phyloP scores from a whole-genome alignment of 2,888 invertebrate species.

The Tiliacea aurago region DNA sequence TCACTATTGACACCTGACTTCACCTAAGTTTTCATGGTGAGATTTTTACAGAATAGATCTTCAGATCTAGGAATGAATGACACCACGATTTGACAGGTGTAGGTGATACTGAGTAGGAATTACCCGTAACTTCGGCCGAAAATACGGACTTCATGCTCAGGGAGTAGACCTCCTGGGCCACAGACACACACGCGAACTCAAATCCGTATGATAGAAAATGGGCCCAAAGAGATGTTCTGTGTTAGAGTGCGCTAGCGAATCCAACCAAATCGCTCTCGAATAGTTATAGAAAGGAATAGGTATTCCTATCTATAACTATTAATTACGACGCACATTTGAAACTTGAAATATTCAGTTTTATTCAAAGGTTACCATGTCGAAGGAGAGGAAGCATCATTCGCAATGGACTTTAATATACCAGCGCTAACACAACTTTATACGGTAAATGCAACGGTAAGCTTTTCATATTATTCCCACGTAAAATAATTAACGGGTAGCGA shows the following conservation, averaged over 20 bases:
- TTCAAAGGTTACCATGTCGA: constrained; percentile 29
- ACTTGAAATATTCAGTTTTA: not conserved
- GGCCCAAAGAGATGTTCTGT: not conserved
- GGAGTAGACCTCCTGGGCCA: no score
- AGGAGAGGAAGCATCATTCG: constrained; percentile 24
- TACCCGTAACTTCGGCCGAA: no score
- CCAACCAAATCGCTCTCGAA: not conserved
- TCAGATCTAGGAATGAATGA: no score
- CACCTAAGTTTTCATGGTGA: no score
- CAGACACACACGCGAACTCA: not conserved
- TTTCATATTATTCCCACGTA: not conserved
- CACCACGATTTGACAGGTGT: no score
- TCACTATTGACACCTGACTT: no score
- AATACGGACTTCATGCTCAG: no score
- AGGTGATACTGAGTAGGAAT: no score
- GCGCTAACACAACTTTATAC: not conserved
- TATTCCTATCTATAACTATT: not conserved
- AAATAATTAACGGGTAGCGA: not conserved
- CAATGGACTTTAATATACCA: constrained; percentile 13
- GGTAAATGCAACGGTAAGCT: constrained; percentile 35
- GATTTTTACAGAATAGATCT: no score
- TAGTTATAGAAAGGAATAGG: no score
- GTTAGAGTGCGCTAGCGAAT: not conserved
- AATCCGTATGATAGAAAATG: not conserved
- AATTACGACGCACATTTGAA: not conserved